Evolutionary conservation across 2,113 vertebrate species (phyloP).

Genomic region (Leuciscus idus): DNA sequence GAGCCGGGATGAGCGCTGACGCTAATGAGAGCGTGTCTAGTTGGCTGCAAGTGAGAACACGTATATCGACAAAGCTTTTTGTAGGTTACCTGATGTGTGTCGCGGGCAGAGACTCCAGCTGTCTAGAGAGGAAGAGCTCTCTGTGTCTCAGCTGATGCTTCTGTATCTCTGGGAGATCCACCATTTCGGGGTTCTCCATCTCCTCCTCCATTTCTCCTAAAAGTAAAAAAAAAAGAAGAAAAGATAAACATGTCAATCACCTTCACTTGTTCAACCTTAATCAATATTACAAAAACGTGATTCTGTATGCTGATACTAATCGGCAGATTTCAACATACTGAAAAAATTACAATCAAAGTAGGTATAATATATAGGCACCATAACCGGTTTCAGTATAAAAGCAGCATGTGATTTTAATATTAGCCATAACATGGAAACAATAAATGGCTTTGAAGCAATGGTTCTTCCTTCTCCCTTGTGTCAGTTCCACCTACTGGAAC

Average conservation of each 20-base stretch:
- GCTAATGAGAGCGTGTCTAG: not conserved
- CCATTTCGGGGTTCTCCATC: slow-evolving; percentile 94
- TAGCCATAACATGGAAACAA: not conserved
- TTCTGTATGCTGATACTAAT: not conserved
- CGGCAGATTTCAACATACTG: not conserved
- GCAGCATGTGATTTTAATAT: not conserved
- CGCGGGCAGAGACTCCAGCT: slow-evolving; percentile 93
- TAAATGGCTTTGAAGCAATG: not conserved
- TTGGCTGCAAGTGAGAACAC: not conserved
- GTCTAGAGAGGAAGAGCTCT: slow-evolving; percentile 93
- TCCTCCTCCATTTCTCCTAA: slow-evolving; percentile 95
- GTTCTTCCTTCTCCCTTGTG: not conserved
- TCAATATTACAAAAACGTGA: not conserved
- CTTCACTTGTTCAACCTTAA: not conserved
- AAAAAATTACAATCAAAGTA: too few relatives aligned
- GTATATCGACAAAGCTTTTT: not conserved
- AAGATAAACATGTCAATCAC: slow-evolving; percentile 46
- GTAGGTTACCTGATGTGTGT: slow-evolving; percentile 90
- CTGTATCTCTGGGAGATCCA: slow-evolving; percentile 91
- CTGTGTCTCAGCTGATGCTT: slow-evolving; percentile 94
- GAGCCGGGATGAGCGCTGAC: not conserved
- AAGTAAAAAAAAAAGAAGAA: slow-evolving; percentile 47
- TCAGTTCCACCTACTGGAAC: not conserved
- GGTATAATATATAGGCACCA: not conserved
- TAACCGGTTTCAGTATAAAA: not conserved